A percentile compares a stretch with the other conserved stretches of the same genome.
phyloP scores from a whole-genome alignment of 2,888 invertebrate genomes.

The Stenchaetothrips biformis region DNA sequence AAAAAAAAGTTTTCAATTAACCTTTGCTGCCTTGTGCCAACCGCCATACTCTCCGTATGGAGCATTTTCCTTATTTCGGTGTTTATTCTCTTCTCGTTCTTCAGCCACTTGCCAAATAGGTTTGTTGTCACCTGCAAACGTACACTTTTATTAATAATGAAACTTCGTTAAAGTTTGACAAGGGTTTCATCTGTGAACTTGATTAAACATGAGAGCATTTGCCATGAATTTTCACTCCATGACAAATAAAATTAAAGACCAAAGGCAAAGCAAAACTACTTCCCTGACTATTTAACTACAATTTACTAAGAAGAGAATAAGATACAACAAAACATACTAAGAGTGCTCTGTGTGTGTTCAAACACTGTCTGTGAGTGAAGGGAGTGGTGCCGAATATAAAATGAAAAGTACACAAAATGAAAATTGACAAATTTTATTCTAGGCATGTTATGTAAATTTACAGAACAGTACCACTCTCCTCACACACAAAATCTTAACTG shows the following conservation, averaged over 20 bases:
- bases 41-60: slow-evolving; percentile 85
- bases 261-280: slow-evolving; percentile 31
- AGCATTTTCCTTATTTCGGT: slow-evolving; percentile 77
- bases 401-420: slow-evolving; percentile 6
- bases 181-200: background rate
- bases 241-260: slow-evolving; percentile 39
- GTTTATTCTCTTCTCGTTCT: slow-evolving; percentile 95
- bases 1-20: background rate
- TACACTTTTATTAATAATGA: background rate
- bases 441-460: slow-evolving; percentile 27
- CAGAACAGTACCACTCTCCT: slow-evolving; percentile 25
- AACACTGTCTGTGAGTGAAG: slow-evolving; percentile 9
- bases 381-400: slow-evolving; percentile 23
- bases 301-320: background rate
- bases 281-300: slow-evolving; percentile 9
- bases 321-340: background rate
- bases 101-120: slow-evolving; percentile 98
- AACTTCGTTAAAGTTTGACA: background rate
- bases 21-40: slow-evolving; percentile 98
- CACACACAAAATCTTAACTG: slow-evolving; percentile 10
- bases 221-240: background rate
- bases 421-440: slow-evolving; percentile 24
- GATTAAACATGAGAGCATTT: background rate
- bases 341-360: background rate
- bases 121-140: slow-evolving; percentile 73